Percentiles rank a stretch among this genome's conserved stretches.
These are phyloP conservation scores for Cuniculus paca DNA, from an alignment of 2,797 vertebrate species.

Conservation along the genomic window DNA sequence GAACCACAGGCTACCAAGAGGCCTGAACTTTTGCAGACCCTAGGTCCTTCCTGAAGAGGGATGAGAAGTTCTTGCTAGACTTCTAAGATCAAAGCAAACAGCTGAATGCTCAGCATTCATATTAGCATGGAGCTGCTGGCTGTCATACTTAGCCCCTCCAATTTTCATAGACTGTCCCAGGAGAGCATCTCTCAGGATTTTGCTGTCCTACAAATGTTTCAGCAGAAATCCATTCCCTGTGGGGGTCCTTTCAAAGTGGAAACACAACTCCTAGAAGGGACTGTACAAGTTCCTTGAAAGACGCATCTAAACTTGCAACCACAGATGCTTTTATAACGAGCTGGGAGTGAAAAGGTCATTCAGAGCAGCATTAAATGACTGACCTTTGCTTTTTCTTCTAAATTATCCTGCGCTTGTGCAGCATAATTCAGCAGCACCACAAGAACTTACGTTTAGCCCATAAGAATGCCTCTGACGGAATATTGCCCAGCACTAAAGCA, in stretches of 20 bases:
- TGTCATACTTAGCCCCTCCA: background rate
- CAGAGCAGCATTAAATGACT: constrained; percentile 56
- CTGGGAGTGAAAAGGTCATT: constrained; percentile 82
- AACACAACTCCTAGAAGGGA: constrained; percentile 50
- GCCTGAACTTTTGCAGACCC: background rate
- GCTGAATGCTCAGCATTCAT: background rate
- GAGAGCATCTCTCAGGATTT: background rate
- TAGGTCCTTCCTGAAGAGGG: background rate
- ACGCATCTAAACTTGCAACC: constrained; percentile 73
- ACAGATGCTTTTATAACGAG: constrained; percentile 71
- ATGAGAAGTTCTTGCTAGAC: background rate
- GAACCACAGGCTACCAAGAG: background rate
- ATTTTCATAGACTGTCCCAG: background rate
- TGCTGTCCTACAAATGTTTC: background rate
- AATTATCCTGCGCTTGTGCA: constrained; percentile 70
- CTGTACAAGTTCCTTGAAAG: constrained; percentile 68
- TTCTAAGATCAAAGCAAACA: background rate
- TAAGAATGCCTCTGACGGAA: constrained; percentile 66
- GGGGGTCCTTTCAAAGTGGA: constrained; percentile 68
- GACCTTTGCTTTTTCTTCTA: constrained; percentile 78
- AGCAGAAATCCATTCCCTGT: constrained; percentile 43
- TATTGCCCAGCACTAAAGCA: constrained; percentile 57
- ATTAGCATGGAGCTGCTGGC: background rate
- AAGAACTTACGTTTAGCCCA: constrained; percentile 54
- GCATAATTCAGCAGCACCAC: constrained; percentile 31